Evolutionary conservation across 2,113 vertebrate species (phyloP).

Genomic region (Myotis lucifugus): DNA sequence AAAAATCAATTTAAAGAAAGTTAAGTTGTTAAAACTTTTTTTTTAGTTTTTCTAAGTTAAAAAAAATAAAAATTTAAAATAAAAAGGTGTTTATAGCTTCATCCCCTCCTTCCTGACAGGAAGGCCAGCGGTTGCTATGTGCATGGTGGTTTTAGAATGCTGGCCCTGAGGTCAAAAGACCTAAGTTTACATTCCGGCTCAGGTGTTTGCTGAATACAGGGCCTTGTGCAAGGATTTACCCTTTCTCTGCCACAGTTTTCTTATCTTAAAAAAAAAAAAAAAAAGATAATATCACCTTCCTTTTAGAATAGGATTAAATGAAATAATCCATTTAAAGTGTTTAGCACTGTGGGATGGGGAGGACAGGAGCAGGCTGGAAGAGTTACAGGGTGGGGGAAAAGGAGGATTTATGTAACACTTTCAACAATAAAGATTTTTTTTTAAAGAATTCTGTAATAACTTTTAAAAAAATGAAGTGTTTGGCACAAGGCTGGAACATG

Average conservation of each 20-base stretch:
- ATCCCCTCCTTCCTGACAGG: background rate
- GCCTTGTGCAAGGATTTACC: background rate
- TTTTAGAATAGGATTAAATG: slow-evolving; percentile 20
- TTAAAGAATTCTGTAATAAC: too few species aligned
- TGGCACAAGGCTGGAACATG: background rate
- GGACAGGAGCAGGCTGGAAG: too few species aligned
- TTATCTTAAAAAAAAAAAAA: background rate
- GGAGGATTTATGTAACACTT: too few species aligned
- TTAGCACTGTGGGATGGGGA: background rate
- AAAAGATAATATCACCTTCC: background rate
- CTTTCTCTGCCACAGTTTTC: background rate
- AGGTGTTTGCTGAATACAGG: background rate
- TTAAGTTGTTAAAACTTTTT: background rate
- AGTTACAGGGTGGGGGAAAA: too few species aligned
- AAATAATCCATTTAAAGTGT: background rate
- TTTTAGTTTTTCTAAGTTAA: background rate
- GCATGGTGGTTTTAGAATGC: background rate
- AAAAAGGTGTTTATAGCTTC: background rate
- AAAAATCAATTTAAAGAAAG: background rate
- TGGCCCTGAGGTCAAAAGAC: background rate
- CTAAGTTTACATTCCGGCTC: background rate
- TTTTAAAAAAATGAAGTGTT: background rate
- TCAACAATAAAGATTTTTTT: too few species aligned
- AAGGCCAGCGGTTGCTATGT: background rate
- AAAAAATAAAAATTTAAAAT: background rate